Percentiles rank a stretch among this genome's conserved stretches.
Conservation (phyloP, 2,888 invertebrate genomes). For the Unio pictorum region DNA sequence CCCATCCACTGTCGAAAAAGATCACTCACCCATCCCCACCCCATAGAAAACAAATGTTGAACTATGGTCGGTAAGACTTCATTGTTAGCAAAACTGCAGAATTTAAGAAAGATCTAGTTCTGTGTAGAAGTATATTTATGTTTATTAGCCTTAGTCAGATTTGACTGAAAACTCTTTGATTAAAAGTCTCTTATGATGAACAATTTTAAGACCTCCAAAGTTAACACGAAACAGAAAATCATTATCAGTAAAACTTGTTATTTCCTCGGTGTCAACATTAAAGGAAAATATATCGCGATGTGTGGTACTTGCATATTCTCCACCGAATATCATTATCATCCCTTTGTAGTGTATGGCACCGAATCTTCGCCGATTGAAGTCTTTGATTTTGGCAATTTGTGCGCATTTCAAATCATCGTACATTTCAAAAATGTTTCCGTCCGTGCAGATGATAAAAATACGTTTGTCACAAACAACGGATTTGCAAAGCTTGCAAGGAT, state of each 20-base stretch:
- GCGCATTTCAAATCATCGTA: constrained; percentile 34
- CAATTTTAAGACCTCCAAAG: constrained; percentile 49
- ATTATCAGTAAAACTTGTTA: constrained; percentile 22
- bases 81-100: too few relatives aligned
- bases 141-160: too few relatives aligned
- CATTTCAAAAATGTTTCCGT: constrained; percentile 44
- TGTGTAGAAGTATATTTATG: too few relatives aligned
- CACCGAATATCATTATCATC: constrained; percentile 42
- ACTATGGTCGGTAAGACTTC: too few relatives aligned
- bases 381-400: constrained; percentile 35
- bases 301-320: constrained; percentile 39
- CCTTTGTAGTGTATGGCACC: constrained; percentile 45
- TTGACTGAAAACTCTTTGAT: constrained; percentile 3
- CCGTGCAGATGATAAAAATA: constrained; percentile 49
- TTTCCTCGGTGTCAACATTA: constrained; percentile 38
- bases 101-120: too few relatives aligned
- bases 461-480: constrained; percentile 47
- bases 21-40: too few relatives aligned
- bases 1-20: too few relatives aligned
- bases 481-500: constrained; percentile 45
- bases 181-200: constrained; percentile 49
- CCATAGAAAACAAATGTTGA: too few relatives aligned
- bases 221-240: constrained; percentile 46
- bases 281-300: constrained; percentile 44
- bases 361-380: constrained; percentile 47